Base-by-base conservation (phyloP, 1,140 invertebrate species). In the Andricus grossulariae region DNA sequence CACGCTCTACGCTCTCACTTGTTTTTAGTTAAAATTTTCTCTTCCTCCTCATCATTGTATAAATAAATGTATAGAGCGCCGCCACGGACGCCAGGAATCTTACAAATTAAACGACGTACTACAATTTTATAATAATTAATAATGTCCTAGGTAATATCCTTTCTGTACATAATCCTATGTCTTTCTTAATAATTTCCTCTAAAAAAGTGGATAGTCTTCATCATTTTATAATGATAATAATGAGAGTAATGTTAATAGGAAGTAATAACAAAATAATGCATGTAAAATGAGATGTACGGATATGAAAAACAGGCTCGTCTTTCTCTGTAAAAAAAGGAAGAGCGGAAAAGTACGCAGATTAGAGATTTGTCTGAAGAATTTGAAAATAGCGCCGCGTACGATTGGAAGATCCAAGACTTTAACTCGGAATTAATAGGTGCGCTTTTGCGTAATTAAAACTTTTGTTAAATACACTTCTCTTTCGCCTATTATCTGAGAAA, bases 131-230 rank as follows among this genome's bases (percentile, higher is more conserved):
- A 86, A 90, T 89, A 85, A 86, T 88, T 79, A 80, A 39, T 39
- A 66, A 87, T 87, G 81, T 82, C 81, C 85, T 90, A 88, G 83
- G 83, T 88, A 90, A 89, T 91, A 90, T 90, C 87, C 88, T 86
- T 88, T 90, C 89, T 91, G 90, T 91, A 91, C 90, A 91, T 90
- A 90, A 89, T 86, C 85, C 86, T 91, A 90, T 90, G 86, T 89
- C 83, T 86, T 90, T 88, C 79, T 86, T 39, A 87, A 90, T 84
- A 82, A 86, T 84, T 89, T 39, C 39, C 78, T 79, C 85, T 85
- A 88, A 89, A 80, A 71, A 83, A 84, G 82, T 86, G 82, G 76
- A 87, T 90, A 90, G 81, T 88, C 72, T 78, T 89, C 15, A 89
- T 82, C 80, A 84, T 86, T 88, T 86, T 84, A 81, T 90, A 84